Evolutionary conservation across 2,888 invertebrate species (phyloP), one percentile per base, ranked within the genome.

Genomic region (Diploptera punctata): DNA sequence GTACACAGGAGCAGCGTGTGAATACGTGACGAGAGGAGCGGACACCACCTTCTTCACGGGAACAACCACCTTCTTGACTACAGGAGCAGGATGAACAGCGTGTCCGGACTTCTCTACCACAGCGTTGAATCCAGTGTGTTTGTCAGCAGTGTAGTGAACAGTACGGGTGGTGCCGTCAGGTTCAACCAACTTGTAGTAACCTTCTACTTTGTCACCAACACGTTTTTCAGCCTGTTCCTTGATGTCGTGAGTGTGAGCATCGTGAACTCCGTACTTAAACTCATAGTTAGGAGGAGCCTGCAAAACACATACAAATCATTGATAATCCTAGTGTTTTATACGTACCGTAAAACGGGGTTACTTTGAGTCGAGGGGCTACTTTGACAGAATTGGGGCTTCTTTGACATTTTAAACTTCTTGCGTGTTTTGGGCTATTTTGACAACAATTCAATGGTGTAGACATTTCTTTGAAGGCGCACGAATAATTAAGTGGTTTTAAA

Each of bases 61-160:
- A 4, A 65, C 47, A n/a, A 65, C 65, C 0, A 65, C 65, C 44
- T 65, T 65, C 26, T 65, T 65, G 13, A 65, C 3, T 2, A 65
- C 47, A 2, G 65, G 65, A n/a, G 43, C 65, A 19, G 88, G 87
- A 80, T 88, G 88, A 0, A 85, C 85, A 18, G 88, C 87, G 78
- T 90, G 90, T 62, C 89, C 90, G 24, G 87, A 84, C 81, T 87
- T 67, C 61, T 68, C 26, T 7, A 87, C 86, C 76, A 86, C 81
- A 61, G 86, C 86, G 82, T 86, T 85, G 83, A 86, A 86, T 78
- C 86, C 86, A 84, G 78, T 77, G 76, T 75, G 75, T 71, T 75
- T 74, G 70, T 87, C 87, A 21, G 88, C 87, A 24, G 88, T 86
- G 79, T 89, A 89, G 77, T 89, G 86, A 26, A 89, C 89, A 44